A percentile compares a stretch with the other conserved stretches of the same genome.
phyloP scores from a whole-genome alignment of 92 coral and sea anemone genomes.

The Parazoanthus swiftii region DNA sequence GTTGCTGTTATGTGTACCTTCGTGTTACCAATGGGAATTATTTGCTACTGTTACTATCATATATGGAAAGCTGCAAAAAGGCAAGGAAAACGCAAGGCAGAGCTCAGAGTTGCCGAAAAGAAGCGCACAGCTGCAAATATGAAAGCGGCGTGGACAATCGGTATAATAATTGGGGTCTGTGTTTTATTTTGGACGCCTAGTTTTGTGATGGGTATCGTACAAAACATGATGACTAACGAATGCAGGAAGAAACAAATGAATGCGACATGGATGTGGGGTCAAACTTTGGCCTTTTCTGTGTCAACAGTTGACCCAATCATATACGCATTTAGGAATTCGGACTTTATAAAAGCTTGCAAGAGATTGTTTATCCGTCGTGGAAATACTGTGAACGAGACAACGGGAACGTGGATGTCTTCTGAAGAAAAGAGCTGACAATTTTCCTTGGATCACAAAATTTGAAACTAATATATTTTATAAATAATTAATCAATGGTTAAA shows the following conservation, averaged over 20 bases:
- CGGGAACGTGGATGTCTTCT: background rate
- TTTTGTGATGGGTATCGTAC: constrained; percentile 41
- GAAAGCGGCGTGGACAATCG: constrained; percentile 41
- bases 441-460: no score
- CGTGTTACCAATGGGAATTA: constrained; percentile 26
- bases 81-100: constrained; percentile 8
- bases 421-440: background rate
- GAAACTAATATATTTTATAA: no score
- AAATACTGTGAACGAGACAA: background rate
- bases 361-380: constrained; percentile 15
- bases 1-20: constrained; percentile 35
- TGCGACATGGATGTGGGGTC: constrained; percentile 39
- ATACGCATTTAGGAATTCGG: constrained; percentile 31
- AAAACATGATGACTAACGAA: constrained; percentile 40
- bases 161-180: constrained; percentile 36
- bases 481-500: no score
- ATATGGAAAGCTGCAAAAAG: constrained; percentile 35
- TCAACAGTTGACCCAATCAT: constrained; percentile 34
- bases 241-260: constrained; percentile 36
- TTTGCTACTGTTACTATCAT: constrained; percentile 37
- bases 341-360: constrained; percentile 29
- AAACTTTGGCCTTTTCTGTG: constrained; percentile 29
- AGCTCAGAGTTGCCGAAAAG: constrained; percentile 8
- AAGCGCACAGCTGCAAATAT: constrained; percentile 26
- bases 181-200: constrained; percentile 36